A percentile compares a stretch with the other conserved stretches of the same genome.
Conservation (phyloP, 2,888 invertebrate species). For the Cerceris ruficornis region DNA sequence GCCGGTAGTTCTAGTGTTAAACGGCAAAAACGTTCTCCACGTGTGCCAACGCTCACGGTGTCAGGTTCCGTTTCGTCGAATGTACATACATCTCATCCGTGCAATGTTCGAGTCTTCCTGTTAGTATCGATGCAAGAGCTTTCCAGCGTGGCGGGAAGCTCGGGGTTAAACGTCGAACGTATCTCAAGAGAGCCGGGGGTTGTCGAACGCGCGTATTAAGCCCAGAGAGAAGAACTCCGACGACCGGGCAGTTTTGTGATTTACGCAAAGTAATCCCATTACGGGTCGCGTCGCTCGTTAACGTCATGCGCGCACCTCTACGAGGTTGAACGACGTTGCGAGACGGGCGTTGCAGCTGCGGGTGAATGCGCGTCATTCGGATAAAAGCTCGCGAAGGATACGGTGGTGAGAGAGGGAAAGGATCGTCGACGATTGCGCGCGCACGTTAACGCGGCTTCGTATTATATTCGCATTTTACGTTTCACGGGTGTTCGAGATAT, state of each 20-base stretch:
- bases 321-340: conserved; percentile 23
- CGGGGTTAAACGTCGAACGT: conserved; percentile 72
- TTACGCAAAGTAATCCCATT: conserved; percentile 75
- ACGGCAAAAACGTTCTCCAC: too few relatives aligned
- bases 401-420: neutral
- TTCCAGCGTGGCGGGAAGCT: conserved; percentile 53
- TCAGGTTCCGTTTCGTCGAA: too few relatives aligned
- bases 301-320: conserved; percentile 54
- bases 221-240: conserved; percentile 36
- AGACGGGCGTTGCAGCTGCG: conserved; percentile 21
- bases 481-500: too few relatives aligned
- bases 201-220: conserved; percentile 62
- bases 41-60: too few relatives aligned
- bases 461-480: too few relatives aligned
- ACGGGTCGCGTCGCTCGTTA: conserved; percentile 70
- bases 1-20: too few relatives aligned
- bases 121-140: conserved; percentile 49
- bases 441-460: neutral
- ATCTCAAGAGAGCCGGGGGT: conserved; percentile 61
- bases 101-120: neutral
- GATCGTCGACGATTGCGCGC: conserved; percentile 1
- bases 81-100: too few relatives aligned
- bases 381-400: conserved; percentile 28
- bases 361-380: conserved; percentile 31
- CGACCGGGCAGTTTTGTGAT: conserved; percentile 63